Conservation (phyloP, 1,140 invertebrate species). For the Brachionus rotundiformis region DNA sequence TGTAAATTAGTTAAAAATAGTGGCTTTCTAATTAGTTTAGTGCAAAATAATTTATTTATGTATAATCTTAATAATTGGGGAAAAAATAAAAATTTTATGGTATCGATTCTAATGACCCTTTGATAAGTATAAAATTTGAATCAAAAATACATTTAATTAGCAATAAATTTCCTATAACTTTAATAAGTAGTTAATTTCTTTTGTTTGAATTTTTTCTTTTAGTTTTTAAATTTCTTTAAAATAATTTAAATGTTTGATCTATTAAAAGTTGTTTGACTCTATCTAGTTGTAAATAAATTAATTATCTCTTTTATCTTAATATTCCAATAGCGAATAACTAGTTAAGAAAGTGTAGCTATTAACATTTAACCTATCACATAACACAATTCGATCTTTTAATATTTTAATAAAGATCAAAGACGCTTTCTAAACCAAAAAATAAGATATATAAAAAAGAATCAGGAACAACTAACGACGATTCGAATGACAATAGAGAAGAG, state of each 20-base stretch:
- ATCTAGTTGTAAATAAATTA: not conserved
- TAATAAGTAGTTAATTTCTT: too few species aligned
- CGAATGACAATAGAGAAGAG: not conserved
- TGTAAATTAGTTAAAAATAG: too few species aligned
- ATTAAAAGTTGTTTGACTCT: constrained; percentile 35
- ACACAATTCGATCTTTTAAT: not conserved
- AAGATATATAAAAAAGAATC: constrained; percentile 45
- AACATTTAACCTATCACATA: constrained; percentile 11
- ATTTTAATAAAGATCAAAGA: constrained; percentile 31
- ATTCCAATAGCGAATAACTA: constrained; percentile 27
- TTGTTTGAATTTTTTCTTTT: too few species aligned
- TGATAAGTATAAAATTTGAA: too few species aligned
- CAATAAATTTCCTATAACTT: too few species aligned
- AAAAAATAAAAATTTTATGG: too few species aligned
- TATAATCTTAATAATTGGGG: too few species aligned
- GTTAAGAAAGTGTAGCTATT: constrained; percentile 13
- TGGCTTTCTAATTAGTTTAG: too few species aligned
- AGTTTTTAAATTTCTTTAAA: too few species aligned
- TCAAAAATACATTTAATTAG: too few species aligned
- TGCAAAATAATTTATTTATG: too few species aligned
- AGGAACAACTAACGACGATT: not conserved
- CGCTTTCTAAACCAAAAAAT: not conserved
- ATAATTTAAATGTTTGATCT: not conserved
- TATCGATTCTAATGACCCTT: too few species aligned
- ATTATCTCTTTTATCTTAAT: not conserved